Conservation (phyloP, 1,140 invertebrate genomes). For the Ganaspis sp. region DNA sequence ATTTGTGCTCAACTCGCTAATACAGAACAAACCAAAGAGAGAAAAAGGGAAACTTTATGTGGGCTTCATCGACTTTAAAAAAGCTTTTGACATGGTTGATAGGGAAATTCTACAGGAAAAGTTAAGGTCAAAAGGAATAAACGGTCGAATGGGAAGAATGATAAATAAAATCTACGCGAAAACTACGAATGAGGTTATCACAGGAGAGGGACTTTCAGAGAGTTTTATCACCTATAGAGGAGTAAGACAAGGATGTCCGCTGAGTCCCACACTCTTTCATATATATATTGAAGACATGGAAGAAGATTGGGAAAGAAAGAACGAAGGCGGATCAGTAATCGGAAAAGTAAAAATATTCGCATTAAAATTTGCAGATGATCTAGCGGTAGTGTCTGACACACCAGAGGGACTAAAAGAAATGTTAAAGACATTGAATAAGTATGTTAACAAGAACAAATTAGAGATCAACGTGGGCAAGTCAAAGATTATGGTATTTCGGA, state of each 20-base stretch:
- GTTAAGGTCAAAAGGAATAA: background rate
- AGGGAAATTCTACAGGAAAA: background rate
- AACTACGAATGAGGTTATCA: background rate
- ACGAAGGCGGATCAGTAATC: background rate
- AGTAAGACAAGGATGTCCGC: conserved; percentile 24
- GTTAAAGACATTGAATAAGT: conserved; percentile 29
- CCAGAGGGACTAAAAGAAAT: conserved; percentile 17
- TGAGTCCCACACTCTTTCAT: conserved; percentile 29
- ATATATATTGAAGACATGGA: conserved; percentile 30
- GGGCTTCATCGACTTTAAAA: background rate
- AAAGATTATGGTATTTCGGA: conserved; percentile 15
- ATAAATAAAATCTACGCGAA: background rate
- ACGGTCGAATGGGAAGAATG: background rate
- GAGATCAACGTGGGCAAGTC: conserved; percentile 16
- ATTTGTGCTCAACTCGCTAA: background rate
- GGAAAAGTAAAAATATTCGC: conserved; percentile 28
- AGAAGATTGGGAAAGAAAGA: conserved; percentile 32
- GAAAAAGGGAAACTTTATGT: conserved; percentile 4
- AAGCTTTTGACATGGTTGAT: conserved; percentile 8
- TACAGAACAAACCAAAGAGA: conserved; percentile 7
- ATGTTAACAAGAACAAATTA: conserved; percentile 3
- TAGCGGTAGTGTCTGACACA: conserved; percentile 23
- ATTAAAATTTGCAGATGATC: conserved; percentile 33
- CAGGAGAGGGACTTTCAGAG: background rate
- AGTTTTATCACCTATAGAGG: background rate